Evolutionary conservation across 2,888 invertebrate genomes (phyloP).

Genomic region (Entomobrya multifasciata): DNA sequence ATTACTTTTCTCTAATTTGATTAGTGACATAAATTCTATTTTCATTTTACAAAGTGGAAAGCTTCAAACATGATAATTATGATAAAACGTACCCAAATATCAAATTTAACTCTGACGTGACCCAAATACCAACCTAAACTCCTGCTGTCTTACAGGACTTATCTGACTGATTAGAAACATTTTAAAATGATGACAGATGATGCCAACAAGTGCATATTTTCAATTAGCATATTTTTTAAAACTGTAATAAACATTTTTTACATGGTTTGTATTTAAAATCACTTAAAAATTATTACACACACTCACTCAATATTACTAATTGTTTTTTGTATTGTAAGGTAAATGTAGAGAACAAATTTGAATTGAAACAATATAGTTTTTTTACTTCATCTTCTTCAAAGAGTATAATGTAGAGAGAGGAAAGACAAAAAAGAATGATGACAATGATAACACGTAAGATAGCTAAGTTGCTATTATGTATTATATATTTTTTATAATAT

Average conservation of each 20-base stretch:
- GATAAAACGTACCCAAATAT: no score
- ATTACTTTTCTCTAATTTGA: not conserved
- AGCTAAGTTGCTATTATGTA: no score
- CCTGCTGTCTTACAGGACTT: no score
- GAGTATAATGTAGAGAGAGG: no score
- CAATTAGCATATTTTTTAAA: slow-evolving; percentile 10
- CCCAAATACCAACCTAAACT: no score
- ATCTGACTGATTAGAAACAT: slow-evolving; percentile 27
- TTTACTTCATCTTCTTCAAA: no score
- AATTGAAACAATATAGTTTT: no score
- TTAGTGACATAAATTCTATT: no score
- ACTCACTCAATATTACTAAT: not conserved
- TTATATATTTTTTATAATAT: no score
- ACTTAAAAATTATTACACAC: not conserved
- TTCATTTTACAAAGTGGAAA: no score
- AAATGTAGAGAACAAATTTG: slow-evolving; percentile 37
- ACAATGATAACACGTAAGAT: not conserved
- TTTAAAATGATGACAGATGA: not conserved
- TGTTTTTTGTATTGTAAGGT: not conserved
- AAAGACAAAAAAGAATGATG: slow-evolving; percentile 62
- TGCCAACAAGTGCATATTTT: not conserved
- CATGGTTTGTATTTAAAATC: slow-evolving; percentile 12
- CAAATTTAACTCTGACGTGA: no score
- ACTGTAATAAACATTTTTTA: slow-evolving; percentile 20
- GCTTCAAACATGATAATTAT: no score